Conservation (phyloP, 2,113 vertebrate species). For the Hiodon alosoides region DNA sequence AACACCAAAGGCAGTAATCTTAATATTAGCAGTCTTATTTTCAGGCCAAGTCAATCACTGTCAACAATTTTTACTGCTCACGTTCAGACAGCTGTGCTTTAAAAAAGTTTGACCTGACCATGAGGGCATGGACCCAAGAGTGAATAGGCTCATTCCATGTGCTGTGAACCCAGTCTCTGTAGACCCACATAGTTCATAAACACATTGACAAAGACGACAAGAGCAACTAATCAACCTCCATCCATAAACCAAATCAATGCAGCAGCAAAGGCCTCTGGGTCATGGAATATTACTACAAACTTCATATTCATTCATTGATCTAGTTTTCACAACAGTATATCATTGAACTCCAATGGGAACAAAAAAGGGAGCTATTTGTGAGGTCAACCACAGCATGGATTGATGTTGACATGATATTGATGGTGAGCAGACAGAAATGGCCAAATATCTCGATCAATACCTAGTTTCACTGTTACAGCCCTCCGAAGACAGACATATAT, state of each 20-base stretch:
- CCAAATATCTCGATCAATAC: constrained; percentile 98
- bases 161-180: constrained; percentile 36
- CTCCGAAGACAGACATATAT: constrained; percentile 88
- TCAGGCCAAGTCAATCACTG: no score
- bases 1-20: no score
- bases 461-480: constrained; percentile 90
- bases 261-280: constrained; percentile 67
- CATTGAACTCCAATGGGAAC: constrained; percentile 94
- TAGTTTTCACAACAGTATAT: constrained; percentile 94
- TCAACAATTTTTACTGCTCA: no score
- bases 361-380: constrained; percentile 85
- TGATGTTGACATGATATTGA: constrained; percentile 91
- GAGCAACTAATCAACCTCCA: constrained; percentile 61
- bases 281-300: constrained; percentile 89
- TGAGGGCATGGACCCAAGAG: no score
- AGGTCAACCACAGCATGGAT: constrained; percentile 90
- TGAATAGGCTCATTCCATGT: background rate
- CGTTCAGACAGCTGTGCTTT: no score
- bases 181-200: constrained; percentile 33
- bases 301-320: constrained; percentile 99
- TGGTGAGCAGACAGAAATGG: constrained; percentile 93
- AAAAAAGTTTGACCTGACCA: no score
- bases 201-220: constrained; percentile 35
- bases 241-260: constrained; percentile 65
- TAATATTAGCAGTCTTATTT: no score